A percentile compares a stretch with the other conserved stretches of the same genome.
These are phyloP conservation scores for Takifugu bimaculatus DNA, from an alignment of 2,113 vertebrate genomes.

Conservation along the genomic window DNA sequence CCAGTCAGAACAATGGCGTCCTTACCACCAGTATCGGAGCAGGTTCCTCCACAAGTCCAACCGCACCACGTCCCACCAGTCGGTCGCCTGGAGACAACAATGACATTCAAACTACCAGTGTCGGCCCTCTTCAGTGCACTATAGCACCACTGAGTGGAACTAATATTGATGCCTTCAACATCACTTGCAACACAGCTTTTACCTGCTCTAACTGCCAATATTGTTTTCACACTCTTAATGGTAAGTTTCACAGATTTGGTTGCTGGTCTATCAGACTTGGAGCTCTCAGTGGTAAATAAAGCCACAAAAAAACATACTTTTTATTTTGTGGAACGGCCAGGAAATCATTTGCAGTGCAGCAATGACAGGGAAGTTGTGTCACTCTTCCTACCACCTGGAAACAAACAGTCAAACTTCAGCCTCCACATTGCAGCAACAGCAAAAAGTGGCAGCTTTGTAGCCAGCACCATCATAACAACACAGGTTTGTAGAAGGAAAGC, in stretches of 20 bases:
- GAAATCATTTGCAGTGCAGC: constrained; percentile 78
- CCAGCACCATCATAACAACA: constrained; percentile 29
- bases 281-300: background rate
- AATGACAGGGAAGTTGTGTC: constrained; percentile 46
- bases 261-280: background rate
- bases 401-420: constrained; percentile 60
- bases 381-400: constrained; percentile 82
- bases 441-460: constrained; percentile 49
- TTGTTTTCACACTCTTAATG: constrained; percentile 73
- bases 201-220: constrained; percentile 66
- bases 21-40: background rate
- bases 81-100: too few species aligned
- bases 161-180: constrained; percentile 70
- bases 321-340: constrained; percentile 50
- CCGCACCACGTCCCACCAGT: constrained; percentile 14
- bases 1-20: background rate
- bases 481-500: constrained; percentile 50
- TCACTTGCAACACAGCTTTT: constrained; percentile 68
- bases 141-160: constrained; percentile 73
- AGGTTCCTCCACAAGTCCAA: background rate
- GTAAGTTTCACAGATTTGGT: constrained; percentile 46
- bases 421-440: constrained; percentile 72
- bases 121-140: constrained; percentile 50
- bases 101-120: constrained; percentile 12
- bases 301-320: background rate